Base-by-base conservation (phyloP, 2,113 vertebrate genomes). In the Podarcis cretensis region DNA sequence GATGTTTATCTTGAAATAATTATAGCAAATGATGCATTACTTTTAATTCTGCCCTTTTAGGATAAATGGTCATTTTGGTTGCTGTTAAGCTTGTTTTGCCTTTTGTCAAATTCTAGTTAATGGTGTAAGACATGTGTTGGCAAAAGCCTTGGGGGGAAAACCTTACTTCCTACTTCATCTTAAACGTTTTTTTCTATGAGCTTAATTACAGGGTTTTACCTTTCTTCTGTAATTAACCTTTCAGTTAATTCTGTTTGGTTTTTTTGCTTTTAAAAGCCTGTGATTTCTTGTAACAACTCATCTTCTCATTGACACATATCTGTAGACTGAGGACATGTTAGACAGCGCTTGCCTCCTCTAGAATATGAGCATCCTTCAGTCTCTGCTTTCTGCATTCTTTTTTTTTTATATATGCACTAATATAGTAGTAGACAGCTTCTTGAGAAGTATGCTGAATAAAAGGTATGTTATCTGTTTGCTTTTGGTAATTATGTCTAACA, bases 111-210 rank as follows among this genome's bases (percentile, higher is more conserved):
- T 80, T n/a, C 69, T n/a, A 80, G 66, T 16, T 87, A 71, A 71
- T 23, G 71, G 18, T 14, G 43, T 65, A 88, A 86, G 84, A 30
- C 4, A 59, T 86, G 66, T 63, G 89, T 37, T 85, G 90, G 79
- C 69, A 54, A 78, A 54, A 93, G 82, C 93, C 93, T 85, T 79
- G 87, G 21, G 6, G 4, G 83, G 30, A 23, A 81, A 57, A 85
- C 91, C 89, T 87, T 1, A 0, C 71, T 93, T 92, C 85, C 85
- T 90, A 85, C 48, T 54, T 54, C 78, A 88, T 91, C 91, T 95
- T 88, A 81, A 92, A 81, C 92, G 88, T 80, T 84, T 92, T 84
- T 92, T 87, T 59, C 89, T 92, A 68, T 90, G 82, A 89, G 77
- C 9, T 84, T 86, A 59, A 89, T 68, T 1, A 43, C 86, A 83